Evolutionary conservation across 2,113 vertebrate species (phyloP).

Genomic region (Lathamus discolor): DNA sequence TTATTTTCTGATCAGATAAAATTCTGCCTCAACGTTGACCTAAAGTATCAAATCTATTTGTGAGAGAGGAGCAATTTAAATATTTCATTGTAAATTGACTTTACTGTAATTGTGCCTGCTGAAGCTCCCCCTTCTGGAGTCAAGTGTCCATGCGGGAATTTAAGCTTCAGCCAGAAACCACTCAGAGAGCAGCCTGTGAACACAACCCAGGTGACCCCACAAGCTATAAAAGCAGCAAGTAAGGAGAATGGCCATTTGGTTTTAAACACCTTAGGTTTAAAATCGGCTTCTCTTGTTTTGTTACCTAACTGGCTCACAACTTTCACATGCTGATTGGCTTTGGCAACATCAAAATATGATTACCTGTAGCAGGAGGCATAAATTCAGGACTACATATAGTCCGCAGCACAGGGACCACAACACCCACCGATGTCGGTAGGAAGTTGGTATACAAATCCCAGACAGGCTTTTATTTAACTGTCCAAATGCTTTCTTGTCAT

Average conservation of each 20-base stretch:
- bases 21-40: background rate
- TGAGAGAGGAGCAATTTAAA: background rate
- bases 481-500: background rate
- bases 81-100: background rate
- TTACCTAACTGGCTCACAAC: background rate
- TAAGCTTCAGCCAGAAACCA: background rate
- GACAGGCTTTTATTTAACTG: background rate
- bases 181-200: background rate
- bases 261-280: background rate
- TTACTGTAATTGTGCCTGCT: background rate
- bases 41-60: background rate
- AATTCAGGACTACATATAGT: background rate
- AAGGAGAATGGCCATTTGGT: background rate
- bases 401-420: background rate
- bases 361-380: background rate
- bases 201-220: background rate
- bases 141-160: background rate
- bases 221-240: background rate
- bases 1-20: background rate
- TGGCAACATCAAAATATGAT: background rate
- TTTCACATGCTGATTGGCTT: background rate
- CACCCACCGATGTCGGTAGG: background rate
- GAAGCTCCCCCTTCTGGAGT: constrained; percentile 59
- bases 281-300: background rate
- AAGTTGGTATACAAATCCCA: background rate